Conservation (phyloP, 2,113 vertebrate species). For the Tyrannus savana region DNA sequence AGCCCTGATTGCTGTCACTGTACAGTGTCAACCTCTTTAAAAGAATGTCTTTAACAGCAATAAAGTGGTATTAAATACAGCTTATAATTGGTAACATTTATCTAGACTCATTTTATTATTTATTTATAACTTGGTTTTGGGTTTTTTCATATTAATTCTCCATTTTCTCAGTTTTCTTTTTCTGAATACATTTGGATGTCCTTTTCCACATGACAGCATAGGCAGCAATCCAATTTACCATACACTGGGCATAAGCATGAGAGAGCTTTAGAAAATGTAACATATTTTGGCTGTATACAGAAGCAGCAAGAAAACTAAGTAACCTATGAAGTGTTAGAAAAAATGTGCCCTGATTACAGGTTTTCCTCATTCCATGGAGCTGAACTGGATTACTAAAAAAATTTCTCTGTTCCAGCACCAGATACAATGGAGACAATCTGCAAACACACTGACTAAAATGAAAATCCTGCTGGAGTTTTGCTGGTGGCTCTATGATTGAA, state of each 20-base stretch:
- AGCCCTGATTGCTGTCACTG: not conserved
- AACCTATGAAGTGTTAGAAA: conserved; percentile 17
- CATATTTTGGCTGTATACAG: not conserved
- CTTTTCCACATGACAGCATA: not conserved
- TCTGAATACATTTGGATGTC: not conserved
- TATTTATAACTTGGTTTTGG: not conserved
- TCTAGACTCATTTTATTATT: not conserved
- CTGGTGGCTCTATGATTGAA: not conserved
- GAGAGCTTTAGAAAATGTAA: not conserved
- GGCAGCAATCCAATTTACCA: not conserved
- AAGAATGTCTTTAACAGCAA: not conserved
- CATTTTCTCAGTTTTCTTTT: not conserved
- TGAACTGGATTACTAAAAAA: not conserved
- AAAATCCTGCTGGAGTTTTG: not conserved
- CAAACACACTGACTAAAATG: not conserved
- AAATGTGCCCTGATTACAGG: not conserved
- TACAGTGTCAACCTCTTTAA: not conserved
- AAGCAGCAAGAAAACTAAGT: not conserved
- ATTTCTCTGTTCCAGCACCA: not conserved
- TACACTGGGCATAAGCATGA: not conserved
- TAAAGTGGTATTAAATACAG: not conserved
- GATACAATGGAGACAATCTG: not conserved
- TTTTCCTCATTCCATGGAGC: not conserved
- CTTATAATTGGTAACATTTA: not conserved
- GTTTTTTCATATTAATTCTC: not conserved